Percentiles rank a stretch among this genome's conserved stretches.
These are phyloP conservation scores for Arrhamphus sclerolepis DNA, from an alignment of 2,797 vertebrate genomes.

Conservation along the genomic window DNA sequence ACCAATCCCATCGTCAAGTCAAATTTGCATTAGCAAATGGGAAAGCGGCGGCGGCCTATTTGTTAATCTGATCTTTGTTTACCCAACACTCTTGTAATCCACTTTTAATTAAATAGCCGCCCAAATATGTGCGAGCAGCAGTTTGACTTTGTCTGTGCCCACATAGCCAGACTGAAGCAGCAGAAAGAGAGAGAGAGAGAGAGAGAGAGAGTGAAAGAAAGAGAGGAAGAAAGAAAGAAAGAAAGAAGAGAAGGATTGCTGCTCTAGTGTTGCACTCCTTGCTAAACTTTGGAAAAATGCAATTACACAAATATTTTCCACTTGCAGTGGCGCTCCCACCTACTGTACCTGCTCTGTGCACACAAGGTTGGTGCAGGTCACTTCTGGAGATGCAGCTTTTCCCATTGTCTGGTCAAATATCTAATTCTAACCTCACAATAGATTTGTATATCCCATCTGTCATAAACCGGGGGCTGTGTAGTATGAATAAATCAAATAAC, in stretches of 20 bases:
- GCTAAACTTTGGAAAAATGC: conserved; percentile 24
- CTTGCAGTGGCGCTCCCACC: conserved; percentile 22
- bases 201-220: conserved; percentile 5
- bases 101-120: conserved; percentile 98
- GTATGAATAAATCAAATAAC: conserved; percentile 74
- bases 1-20: conserved; percentile 93
- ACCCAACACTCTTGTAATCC: conserved; percentile 94
- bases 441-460: conserved; percentile 76
- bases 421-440: conserved; percentile 77
- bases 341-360: conserved; percentile 24
- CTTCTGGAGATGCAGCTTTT: conserved; percentile 74
- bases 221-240: conserved; percentile 3
- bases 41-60: conserved; percentile 92
- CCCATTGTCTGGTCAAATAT: conserved; percentile 80
- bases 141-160: conserved; percentile 97
- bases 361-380: conserved; percentile 55
- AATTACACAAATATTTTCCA: conserved; percentile 38
- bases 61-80: conserved; percentile 99
- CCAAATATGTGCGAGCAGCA: conserved; percentile 95
- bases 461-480: conserved; percentile 64
- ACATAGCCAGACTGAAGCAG: conserved; percentile 83
- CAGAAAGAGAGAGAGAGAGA: conserved; percentile 18
- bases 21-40: conserved; percentile 98
- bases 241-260: conserved; percentile 17
- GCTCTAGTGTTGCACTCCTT: conserved; percentile 22